Conservation (phyloP, 2,797 vertebrate genomes). For the Ciconia nigra region DNA sequence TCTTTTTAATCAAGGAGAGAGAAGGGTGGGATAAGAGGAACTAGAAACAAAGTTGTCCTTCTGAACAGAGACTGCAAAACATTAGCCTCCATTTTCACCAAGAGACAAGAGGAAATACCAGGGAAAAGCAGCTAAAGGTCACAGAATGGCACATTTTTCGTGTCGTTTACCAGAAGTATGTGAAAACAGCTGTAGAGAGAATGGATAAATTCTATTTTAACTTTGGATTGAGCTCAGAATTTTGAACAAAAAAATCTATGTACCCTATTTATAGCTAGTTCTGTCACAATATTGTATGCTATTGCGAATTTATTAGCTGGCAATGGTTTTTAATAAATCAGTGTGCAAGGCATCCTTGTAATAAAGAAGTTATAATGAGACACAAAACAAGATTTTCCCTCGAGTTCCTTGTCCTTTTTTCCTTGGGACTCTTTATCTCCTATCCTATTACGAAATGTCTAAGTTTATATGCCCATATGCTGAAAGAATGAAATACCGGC, state of each 20-base stretch:
- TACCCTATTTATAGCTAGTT: slow-evolving; percentile 26
- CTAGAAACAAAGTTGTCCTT: background rate
- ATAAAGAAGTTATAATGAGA: background rate
- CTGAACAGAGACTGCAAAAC: background rate
- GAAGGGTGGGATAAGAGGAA: background rate
- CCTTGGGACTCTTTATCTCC: background rate
- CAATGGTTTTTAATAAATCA: background rate
- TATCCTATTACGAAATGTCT: background rate
- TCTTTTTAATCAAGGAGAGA: background rate
- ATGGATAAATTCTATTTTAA: slow-evolving; percentile 27
- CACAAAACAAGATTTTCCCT: background rate
- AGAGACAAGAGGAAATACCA: slow-evolving; percentile 47
- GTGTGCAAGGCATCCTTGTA: background rate
- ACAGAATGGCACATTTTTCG: slow-evolving; percentile 19
- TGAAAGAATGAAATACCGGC: background rate
- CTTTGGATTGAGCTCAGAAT: slow-evolving; percentile 32
- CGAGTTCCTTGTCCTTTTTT: background rate
- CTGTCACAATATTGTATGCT: background rate
- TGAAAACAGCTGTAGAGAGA: slow-evolving; percentile 10
- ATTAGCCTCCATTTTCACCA: slow-evolving; percentile 17
- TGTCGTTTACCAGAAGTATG: slow-evolving; percentile 20
- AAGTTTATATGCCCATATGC: background rate
- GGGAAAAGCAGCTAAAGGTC: slow-evolving; percentile 29
- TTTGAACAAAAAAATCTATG: background rate
- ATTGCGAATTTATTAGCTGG: slow-evolving; percentile 26